phyloP scores from a whole-genome alignment of 2,888 invertebrate genomes.

The Tenthredo amoena region DNA sequence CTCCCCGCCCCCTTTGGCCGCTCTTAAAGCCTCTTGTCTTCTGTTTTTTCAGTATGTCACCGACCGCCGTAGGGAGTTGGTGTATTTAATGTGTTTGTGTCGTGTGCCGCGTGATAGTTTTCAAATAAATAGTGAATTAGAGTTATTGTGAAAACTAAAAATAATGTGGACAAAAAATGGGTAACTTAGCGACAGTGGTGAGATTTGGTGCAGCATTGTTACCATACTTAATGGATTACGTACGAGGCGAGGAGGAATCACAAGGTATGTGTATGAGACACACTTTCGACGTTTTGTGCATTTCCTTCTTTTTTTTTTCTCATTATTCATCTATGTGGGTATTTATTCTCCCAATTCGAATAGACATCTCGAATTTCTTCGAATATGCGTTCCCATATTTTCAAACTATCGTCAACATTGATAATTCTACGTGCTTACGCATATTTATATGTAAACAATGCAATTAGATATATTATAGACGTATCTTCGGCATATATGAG shows the following conservation, averaged over 20 bases:
- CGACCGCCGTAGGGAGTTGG: conserved; percentile 59
- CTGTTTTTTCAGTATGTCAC: conserved; percentile 63
- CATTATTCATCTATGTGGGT: background rate
- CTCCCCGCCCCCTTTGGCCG: conserved; percentile 4
- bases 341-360: background rate
- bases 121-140: conserved; percentile 4
- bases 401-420: background rate
- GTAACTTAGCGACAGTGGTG: conserved; percentile 73
- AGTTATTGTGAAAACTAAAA: conserved; percentile 41
- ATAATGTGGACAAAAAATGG: conserved; percentile 73
- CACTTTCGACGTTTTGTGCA: background rate
- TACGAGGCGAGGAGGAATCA: conserved; percentile 66
- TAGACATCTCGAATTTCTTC: background rate
- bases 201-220: conserved; percentile 71
- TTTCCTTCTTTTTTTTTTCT: background rate
- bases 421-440: background rate
- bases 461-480: background rate
- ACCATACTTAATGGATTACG: conserved; percentile 73
- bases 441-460: background rate
- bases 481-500: no score
- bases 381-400: background rate
- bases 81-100: conserved; percentile 42
- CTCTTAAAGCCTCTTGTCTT: background rate
- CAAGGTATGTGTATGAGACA: conserved; percentile 60
- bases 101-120: conserved; percentile 42